Evolutionary conservation across 2,797 vertebrate genomes (phyloP), one percentile per base, ranked within the genome.

Genomic region (Fratercula arctica): DNA sequence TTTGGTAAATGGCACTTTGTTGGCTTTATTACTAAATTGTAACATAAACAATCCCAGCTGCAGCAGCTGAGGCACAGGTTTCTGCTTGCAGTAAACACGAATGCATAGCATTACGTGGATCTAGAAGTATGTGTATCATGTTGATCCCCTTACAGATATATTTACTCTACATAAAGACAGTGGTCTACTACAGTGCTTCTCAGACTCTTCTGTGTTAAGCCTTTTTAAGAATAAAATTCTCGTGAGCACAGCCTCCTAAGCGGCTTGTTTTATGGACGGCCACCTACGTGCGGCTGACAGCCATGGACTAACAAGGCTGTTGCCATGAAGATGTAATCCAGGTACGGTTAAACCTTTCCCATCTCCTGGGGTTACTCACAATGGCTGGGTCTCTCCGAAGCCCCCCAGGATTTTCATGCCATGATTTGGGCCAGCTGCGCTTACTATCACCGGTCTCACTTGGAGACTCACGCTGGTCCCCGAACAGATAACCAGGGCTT

Each of bases 381-480:
- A n/a, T 13, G 37, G 14, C 53, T 70, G 31, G 10, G 7, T 48
- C 26, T 79, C 57, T 81, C 8, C 10, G 2, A 86, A 72, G 37
- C 19, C 3, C 8, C 20, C 11, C 24, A 37, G 8, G 4, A 8
- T 67, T 73, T 85, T 85, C 33, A 45, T 37, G 24, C 16, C 10
- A 5, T 13, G 24, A 56, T 75, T 68, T 85, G 41, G 41, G 28
- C 19, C 33, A 56, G 33, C 25, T 56, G n/a, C 0, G 0, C 26
- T 67, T 50, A 10, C 43, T 45, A n/a, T 17, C 31, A 19, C 2
- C 0, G 0, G 29, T 74, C 21, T 80, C 25, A n/a, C 41, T 33
- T 43, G 43, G 13, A 41, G 4, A 6, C 11, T 67, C 28, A 41
- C 12, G 3, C 16, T 37, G 10, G 5, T 70, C 63, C 63, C 28